Percentiles rank a stretch among this genome's conserved stretches.
phyloP scores from a whole-genome alignment of 2,888 invertebrate genomes.

The Amblyjoppa proteus region DNA sequence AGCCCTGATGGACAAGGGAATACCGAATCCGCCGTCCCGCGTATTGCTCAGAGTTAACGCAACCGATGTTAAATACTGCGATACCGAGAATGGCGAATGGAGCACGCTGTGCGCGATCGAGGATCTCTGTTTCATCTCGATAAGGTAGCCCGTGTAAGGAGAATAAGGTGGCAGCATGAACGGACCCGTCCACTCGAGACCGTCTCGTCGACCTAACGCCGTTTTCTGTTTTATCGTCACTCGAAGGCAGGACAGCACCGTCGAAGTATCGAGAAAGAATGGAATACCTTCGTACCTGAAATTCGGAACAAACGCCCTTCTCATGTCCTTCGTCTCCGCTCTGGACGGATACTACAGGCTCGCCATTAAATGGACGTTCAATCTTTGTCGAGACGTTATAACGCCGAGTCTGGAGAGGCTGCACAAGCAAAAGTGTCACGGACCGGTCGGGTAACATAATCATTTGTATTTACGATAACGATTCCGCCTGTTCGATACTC shows the following conservation, averaged over 20 bases:
- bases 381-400: slow-evolving; percentile 93
- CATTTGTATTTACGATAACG: not conserved
- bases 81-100: slow-evolving; percentile 75
- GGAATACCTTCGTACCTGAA: slow-evolving; percentile 92
- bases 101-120: slow-evolving; percentile 90
- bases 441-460: slow-evolving; percentile 92
- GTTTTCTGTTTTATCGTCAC: not conserved
- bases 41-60: slow-evolving; percentile 85
- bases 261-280: slow-evolving; percentile 91
- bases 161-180: slow-evolving; percentile 27
- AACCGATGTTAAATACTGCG: slow-evolving; percentile 78
- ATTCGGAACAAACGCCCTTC: slow-evolving; percentile 88
- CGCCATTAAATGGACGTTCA: slow-evolving; percentile 95
- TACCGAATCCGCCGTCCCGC: slow-evolving; percentile 91
- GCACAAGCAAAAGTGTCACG: slow-evolving; percentile 93
- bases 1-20: slow-evolving; percentile 88
- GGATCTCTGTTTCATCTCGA: slow-evolving; percentile 93
- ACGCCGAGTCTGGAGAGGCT: slow-evolving; percentile 92
- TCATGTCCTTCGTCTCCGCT: slow-evolving; percentile 93
- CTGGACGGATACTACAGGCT: slow-evolving; percentile 94
- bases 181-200: not conserved
- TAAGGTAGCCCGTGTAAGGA: slow-evolving; percentile 83
- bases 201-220: slow-evolving; percentile 18
- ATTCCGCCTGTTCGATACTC: not conserved
- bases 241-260: slow-evolving; percentile 88